Conservation (phyloP, 92 coral and sea anemone species). For the Siderastrea siderea region DNA sequence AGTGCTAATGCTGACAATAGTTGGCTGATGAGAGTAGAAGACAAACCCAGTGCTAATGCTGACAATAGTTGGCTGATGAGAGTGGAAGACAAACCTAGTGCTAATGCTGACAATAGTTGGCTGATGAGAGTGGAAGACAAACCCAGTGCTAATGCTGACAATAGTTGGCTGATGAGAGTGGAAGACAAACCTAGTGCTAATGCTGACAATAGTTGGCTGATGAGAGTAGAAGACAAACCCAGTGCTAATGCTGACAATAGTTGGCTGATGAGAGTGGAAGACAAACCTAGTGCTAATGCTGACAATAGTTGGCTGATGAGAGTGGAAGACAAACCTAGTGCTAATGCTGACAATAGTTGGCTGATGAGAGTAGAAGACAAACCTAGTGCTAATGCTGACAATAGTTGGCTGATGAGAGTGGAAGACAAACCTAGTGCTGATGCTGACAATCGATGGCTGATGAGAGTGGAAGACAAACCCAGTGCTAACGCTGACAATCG, state of each 20-base stretch:
- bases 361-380: neutral
- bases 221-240: neutral
- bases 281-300: neutral
- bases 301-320: neutral
- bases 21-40: neutral
- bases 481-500: neutral
- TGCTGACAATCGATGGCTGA: neutral
- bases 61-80: neutral
- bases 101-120: neutral
- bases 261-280: neutral
- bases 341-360: neutral
- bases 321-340: neutral
- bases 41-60: neutral
- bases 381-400: neutral
- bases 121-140: neutral
- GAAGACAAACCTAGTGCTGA: neutral
- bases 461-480: slow-evolving; percentile 2
- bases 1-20: neutral
- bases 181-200: neutral
- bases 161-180: neutral
- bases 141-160: neutral
- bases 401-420: neutral
- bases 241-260: neutral
- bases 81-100: neutral
- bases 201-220: neutral